Base-by-base conservation (phyloP, 2,113 vertebrate species). In the Platichthys flesus region DNA sequence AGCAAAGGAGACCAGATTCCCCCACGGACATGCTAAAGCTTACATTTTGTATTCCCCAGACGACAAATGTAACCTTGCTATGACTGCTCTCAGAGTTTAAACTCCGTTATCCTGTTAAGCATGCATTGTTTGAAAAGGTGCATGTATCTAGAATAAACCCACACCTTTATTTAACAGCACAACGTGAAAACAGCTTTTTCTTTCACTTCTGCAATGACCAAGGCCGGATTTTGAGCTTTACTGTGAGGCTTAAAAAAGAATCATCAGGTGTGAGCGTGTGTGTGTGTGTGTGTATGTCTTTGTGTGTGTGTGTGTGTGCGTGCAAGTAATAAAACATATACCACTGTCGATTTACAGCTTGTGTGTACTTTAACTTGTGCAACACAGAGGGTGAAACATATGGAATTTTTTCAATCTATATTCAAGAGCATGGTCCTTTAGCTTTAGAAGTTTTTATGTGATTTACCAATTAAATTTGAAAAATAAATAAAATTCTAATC, bases 161-260 rank as follows among this genome's bases (percentile, higher is more conserved):
- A 20, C 20, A 40, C 24, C 26, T 42, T 51, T 45, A 31, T 52
- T 77, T 58, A 13, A 64, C 40, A 35, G 7, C 12, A 64, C 5
- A 15, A 51, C 6, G 5, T 51, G 0, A 55, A 76, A 67, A 3
- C 42, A 23, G 31, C 24, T 65, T 70, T 18, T 1, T 62, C 35
- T 72, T 79, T 83, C 45, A 71, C 55, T 76, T 77, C 31, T 66
- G 49, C 31, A 71, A 42, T 57, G 67, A 85, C 26, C 26, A 3
- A 35, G 4, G 37, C 55, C 42, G 1, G 2, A 9, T 24, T 59
- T 40, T 47, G 2, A 64, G 26, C 26, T 21, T 35, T 14, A 55
- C 2, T 1, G 56, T 8, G 2, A 45, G 65, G 15, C 6, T 51
- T 8, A 51, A 16, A 51, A 6, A 20, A 51, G 4, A 18, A 13